Percentiles rank a stretch among this genome's conserved stretches.
phyloP scores from a whole-genome alignment of 2,888 invertebrate genomes.

The Agrochola lychnidis region DNA sequence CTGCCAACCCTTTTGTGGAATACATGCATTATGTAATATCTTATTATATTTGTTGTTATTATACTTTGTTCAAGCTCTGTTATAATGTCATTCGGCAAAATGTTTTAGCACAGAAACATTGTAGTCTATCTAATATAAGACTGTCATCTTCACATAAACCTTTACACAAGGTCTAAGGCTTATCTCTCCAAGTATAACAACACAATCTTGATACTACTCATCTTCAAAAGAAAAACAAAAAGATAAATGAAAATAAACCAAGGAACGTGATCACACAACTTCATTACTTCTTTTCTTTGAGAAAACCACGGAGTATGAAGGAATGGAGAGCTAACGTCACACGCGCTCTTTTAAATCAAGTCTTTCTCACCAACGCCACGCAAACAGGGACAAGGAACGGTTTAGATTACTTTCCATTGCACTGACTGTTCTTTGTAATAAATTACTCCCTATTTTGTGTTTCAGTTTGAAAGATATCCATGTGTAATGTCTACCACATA shows the following conservation, averaged over 20 bases:
- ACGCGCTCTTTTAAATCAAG: not conserved
- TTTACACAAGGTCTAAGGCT: slow-evolving; percentile 21
- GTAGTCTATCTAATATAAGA: slow-evolving; percentile 19
- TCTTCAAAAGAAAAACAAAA: slow-evolving; percentile 55
- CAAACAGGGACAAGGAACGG: not conserved
- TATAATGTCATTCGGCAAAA: not conserved
- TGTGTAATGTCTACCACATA: not conserved
- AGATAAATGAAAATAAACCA: slow-evolving; percentile 59
- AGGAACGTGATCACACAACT: slow-evolving; percentile 48
- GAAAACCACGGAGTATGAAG: slow-evolving; percentile 10
- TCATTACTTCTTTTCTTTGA: slow-evolving; percentile 55
- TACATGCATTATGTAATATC: not conserved
- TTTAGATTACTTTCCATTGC: not conserved
- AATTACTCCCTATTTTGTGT: not conserved
- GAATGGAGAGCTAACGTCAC: slow-evolving; percentile 28
- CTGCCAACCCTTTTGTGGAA: not conserved
- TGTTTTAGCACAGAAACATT: slow-evolving; percentile 3
- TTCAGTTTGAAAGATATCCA: not conserved
- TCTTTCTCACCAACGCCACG: not conserved
- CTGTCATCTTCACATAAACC: slow-evolving; percentile 12
- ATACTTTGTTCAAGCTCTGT: not conserved
- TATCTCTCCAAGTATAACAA: slow-evolving; percentile 23
- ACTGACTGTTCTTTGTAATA: not conserved
- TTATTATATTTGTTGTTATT: not conserved
- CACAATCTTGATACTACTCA: slow-evolving; percentile 42